Percentiles rank a stretch among this genome's conserved stretches.
These are phyloP conservation scores for Yoshiicerus persimilis DNA, from an alignment of 1,140 invertebrate genomes.

Conservation along the genomic window DNA sequence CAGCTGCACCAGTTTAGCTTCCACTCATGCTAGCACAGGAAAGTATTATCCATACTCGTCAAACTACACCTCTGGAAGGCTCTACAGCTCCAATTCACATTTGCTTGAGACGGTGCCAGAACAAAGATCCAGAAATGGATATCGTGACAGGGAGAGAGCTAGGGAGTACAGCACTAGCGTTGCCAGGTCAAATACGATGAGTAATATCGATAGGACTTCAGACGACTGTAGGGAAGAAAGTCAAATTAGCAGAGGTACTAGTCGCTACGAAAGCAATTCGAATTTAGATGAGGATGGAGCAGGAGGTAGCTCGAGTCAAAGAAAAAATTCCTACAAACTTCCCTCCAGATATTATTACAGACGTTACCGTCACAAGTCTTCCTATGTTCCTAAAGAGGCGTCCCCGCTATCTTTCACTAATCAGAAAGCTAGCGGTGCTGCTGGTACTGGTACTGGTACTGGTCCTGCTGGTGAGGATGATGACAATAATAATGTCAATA, in stretches of 20 bases:
- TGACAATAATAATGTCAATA: conserved; percentile 34
- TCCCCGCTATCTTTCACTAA: conserved; percentile 42
- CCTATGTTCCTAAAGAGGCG: conserved; percentile 41
- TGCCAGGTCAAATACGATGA: conserved; percentile 27
- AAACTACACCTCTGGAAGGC: conserved; percentile 3
- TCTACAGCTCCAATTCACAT: conserved; percentile 38
- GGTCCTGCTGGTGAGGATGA: not conserved
- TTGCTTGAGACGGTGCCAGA: conserved; percentile 41
- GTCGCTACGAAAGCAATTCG: not conserved
- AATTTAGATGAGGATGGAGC: conserved; percentile 7
- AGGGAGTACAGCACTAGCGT: conserved; percentile 26
- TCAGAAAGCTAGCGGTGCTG: conserved; percentile 12
- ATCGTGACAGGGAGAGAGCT: conserved; percentile 20
- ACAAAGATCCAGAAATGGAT: not conserved
- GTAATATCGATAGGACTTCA: conserved; percentile 34
- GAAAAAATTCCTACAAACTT: conserved; percentile 42
- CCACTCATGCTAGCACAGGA: not conserved
- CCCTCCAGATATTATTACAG: conserved; percentile 46
- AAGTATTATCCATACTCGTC: conserved; percentile 38
- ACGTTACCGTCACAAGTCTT: conserved; percentile 44
- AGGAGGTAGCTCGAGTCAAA: not conserved
- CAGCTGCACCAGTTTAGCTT: conserved; percentile 17
- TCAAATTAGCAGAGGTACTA: not conserved
- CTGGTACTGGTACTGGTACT: not conserved
- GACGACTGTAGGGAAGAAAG: conserved; percentile 19